Evolutionary conservation across 2,888 invertebrate species (phyloP), one percentile per base, ranked within the genome.

Genomic region (Mechanitis messenoides): DNA sequence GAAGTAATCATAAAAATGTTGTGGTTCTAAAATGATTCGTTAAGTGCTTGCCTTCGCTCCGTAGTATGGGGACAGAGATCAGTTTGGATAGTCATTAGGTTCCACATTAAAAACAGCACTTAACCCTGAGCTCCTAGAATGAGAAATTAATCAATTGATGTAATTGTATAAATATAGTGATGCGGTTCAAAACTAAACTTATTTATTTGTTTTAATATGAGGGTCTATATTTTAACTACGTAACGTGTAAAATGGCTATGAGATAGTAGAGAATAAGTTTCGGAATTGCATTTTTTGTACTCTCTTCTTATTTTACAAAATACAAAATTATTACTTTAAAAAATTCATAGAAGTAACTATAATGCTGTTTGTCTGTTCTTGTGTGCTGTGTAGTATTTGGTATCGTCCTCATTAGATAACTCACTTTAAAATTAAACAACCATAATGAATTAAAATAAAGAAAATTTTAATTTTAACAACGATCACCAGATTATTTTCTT

Each of bases 61-160:
- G 11, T 66, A 53, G 31, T 35, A 76, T 0, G 72, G 71, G 0
- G 71, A 38, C 0, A 38, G 7, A 1, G 77, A 72, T 78, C 79
- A 82, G n/a, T 62, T 63, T 0, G 83, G 81, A 35, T 86, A 85
- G 55, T 87, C 84, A 0, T 73, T 58, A 0, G 83, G 81, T 46
- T 87, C 81, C 5, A 87, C 76, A 46, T 85, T 77, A 2, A 86
- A 71, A 0, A 87, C 68, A 0, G 85, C 80, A 28, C 72, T 75
- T 0, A 87, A 69, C 0, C 87, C 87, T 0, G 87, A 80, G 2
- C 71, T 66, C 45, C 87, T 87, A 72, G 28, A 79, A 77, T 6
- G 58, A 45, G 61, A 63, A 53, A 45, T 33, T 55, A 31, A 31
- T 33, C 5, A 83, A 35, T 3, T 35, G 35, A 35, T 35, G 35